Base-by-base conservation (phyloP, 2,113 vertebrate species). In the Cyanoramphus novaezelandiae region DNA sequence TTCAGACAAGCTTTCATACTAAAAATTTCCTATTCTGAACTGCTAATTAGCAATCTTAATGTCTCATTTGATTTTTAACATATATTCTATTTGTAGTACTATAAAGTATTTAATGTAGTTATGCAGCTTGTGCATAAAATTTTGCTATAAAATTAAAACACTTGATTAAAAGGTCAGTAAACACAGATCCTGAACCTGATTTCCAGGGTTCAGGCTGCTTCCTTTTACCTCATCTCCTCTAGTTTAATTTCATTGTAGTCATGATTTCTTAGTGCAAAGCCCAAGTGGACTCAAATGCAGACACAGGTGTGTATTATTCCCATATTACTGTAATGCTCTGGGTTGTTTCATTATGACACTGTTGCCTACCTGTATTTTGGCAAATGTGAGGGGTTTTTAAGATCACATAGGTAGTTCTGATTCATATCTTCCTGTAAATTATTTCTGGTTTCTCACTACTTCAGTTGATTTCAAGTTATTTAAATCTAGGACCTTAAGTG, bases 351-450 rank as follows among this genome's bases (percentile, higher is more conserved):
- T 33, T 39, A 5, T 47, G 24, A 11, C 4, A 2, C 23, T 33
- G 10, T 23, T 50, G 8, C 2, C 10, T 27, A 13, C 0, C 0
- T 18, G 1, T 20, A 6, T 65, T 64, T 62, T 29, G 41, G 20
- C 6, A 62, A 60, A 62, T 33, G 18, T 25, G 31, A 69, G 31
- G 19, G 55, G 7, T 50, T 74, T 78, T 67, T 57, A 57, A 31
- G 15, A 9, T n/a, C 0, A 0, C 29, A 0, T 53, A 4, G 41
- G 16, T 47, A 29, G 10, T 27, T 82, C 39, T 62, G 19, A 31
- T 59, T 21, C 2, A 3, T 57, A 15, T n/a, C 14, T 39, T 28
- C 19, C 25, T 47, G 3, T 24, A 9, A 55, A 11, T 76, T 28
- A 13, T 33, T 79, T 47, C 2, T 43, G 0, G 3, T 68, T 86